Percentiles rank a stretch among this genome's conserved stretches.
Evolutionary conservation across 2,797 vertebrate genomes (phyloP).

Genomic region (Odontamblyopus rebecca): DNA sequence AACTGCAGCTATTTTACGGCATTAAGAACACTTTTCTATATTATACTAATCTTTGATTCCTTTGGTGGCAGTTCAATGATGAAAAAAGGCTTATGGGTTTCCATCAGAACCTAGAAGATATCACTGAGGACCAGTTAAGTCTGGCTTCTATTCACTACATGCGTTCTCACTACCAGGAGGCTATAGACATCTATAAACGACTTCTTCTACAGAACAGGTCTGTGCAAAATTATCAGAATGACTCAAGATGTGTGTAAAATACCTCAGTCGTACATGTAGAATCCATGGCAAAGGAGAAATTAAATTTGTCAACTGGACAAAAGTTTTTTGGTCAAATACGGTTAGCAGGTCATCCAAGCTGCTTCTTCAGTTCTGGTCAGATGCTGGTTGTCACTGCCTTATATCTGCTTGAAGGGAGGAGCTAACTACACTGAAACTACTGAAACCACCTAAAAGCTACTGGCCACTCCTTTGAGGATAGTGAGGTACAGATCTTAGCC

Average conservation of each 20-base stretch:
- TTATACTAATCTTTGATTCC: background rate
- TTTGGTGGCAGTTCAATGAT: slow-evolving; percentile 85
- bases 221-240: background rate
- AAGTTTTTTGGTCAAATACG: no score
- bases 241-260: background rate
- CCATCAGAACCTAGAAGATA: slow-evolving; percentile 95
- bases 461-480: no score
- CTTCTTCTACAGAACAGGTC: slow-evolving; percentile 93
- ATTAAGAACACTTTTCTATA: background rate
- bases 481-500: no score
- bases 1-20: background rate
- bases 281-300: no score
- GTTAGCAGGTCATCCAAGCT: no score
- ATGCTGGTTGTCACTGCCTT: no score
- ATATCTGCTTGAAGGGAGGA: no score
- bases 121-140: slow-evolving; percentile 97
- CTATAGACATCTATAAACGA: slow-evolving; percentile 97
- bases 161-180: slow-evolving; percentile 97
- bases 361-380: no score
- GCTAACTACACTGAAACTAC: no score
- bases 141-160: slow-evolving; percentile 98
- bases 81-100: slow-evolving; percentile 96
- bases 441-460: no score
- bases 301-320: no score
- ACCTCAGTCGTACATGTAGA: no score